phyloP scores from a whole-genome alignment of 2,113 vertebrate species.

The Gallinago jamesoni region DNA sequence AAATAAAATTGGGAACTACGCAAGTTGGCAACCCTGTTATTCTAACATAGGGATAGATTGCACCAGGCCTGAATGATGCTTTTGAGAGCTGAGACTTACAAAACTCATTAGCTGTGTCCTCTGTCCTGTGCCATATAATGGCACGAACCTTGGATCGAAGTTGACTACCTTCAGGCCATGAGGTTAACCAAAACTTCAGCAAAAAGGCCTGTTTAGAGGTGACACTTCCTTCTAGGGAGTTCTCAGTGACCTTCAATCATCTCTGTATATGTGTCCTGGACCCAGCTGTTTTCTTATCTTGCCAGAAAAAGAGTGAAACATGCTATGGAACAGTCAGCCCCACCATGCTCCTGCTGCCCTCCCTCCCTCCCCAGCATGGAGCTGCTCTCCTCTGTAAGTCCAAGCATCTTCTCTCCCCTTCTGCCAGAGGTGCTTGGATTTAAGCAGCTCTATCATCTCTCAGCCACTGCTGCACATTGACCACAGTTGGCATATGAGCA shows the following conservation, averaged over 20 bases:
- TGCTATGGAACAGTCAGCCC: not conserved
- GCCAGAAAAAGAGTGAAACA: not conserved
- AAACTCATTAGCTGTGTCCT: not conserved
- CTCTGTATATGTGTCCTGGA: not conserved
- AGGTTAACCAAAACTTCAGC: not conserved
- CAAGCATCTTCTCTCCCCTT: not conserved
- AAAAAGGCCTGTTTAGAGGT: not conserved
- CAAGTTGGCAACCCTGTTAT: not conserved
- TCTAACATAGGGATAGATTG: not conserved
- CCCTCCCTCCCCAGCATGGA: not conserved
- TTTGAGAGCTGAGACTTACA: not conserved
- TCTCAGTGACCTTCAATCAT: not conserved
- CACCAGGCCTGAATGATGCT: not conserved
- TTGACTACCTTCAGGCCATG: not conserved
- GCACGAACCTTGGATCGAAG: not conserved
- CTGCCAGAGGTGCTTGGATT: not conserved
- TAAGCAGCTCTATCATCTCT: not conserved
- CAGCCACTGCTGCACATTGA: not conserved
- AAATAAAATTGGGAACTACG: not conserved
- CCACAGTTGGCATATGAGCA: not conserved
- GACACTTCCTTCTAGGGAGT: not conserved
- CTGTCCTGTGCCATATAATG: not conserved
- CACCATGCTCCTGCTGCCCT: accelerated
- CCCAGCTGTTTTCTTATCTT: not conserved
- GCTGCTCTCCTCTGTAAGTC: not conserved